Evolutionary conservation across 2,113 vertebrate species (phyloP).

Genomic region (Apistogramma diplotaenia): DNA sequence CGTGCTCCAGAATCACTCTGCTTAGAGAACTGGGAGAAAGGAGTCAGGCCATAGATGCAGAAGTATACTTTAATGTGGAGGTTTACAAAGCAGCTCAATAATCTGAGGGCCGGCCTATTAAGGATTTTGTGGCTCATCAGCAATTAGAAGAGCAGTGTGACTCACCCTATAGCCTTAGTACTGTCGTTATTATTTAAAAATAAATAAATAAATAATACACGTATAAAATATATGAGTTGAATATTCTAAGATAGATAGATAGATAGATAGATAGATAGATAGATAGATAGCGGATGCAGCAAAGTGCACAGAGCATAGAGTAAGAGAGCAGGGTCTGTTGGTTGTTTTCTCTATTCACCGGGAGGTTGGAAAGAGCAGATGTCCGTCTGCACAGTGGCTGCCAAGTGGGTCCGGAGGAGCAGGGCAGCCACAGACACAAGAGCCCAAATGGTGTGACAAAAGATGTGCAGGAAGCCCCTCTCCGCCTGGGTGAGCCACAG

Average conservation of each 20-base stretch:
- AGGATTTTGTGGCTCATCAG: constrained; percentile 81
- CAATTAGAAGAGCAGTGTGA: constrained; percentile 51
- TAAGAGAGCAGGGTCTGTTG: constrained; percentile 39
- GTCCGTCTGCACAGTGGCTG: constrained; percentile 76
- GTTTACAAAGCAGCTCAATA: constrained; percentile 88
- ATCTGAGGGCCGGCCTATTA: constrained; percentile 80
- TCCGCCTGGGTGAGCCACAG: constrained; percentile 80
- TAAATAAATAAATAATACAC: not conserved
- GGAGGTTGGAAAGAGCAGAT: constrained; percentile 81
- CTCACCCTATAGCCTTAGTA: not conserved
- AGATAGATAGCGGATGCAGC: not conserved
- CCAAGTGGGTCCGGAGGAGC: constrained; percentile 76
- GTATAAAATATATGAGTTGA: not conserved
- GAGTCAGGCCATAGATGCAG: constrained; percentile 78
- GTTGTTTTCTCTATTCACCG: constrained; percentile 70
- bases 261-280: constrained; percentile 2
- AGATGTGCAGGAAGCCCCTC: constrained; percentile 82
- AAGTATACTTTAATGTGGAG: constrained; percentile 81
- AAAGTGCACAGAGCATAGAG: constrained; percentile 20
- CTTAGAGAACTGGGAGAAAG: constrained; percentile 70
- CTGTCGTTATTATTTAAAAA: not conserved
- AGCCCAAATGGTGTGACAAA: constrained; percentile 83
- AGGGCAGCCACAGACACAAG: constrained; percentile 75
- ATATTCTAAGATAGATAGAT: not conserved
- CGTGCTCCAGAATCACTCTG: constrained; percentile 90